Conservation (phyloP, 2,113 vertebrate genomes). For the Caretta caretta region DNA sequence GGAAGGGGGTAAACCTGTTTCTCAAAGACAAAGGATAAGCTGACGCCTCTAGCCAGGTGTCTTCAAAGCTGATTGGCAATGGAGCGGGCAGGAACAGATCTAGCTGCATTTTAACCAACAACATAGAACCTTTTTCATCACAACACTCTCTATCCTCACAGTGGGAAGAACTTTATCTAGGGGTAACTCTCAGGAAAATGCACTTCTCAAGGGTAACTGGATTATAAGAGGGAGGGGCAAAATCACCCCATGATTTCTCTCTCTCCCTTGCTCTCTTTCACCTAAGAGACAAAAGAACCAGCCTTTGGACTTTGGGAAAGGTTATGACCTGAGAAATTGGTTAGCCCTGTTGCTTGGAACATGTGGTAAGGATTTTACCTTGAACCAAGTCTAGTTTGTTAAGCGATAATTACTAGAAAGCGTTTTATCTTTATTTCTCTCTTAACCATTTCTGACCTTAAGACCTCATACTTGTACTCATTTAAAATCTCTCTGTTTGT, state of each 20-base stretch:
- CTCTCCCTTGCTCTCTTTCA: neutral
- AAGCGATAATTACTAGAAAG: neutral
- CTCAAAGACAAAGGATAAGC: neutral
- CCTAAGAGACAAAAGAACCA: neutral
- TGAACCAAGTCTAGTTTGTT: neutral
- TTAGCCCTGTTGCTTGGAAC: neutral
- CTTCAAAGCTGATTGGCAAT: neutral
- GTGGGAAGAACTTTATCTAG: neutral
- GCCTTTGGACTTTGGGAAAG: neutral
- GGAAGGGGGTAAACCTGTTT: neutral
- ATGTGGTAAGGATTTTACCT: neutral
- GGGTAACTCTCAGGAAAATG: neutral
- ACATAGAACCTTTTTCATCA: neutral
- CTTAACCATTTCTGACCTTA: neutral
- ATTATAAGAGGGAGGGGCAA: neutral
- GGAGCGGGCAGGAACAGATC: neutral
- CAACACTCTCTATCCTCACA: neutral
- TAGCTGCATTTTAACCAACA: neutral
- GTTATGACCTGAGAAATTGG: neutral
- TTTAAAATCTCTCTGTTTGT: too few relatives aligned
- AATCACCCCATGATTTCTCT: neutral
- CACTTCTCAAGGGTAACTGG: neutral
- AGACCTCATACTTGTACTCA: neutral
- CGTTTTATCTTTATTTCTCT: neutral
- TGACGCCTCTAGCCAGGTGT: neutral